phyloP scores from a whole-genome alignment of 2,113 vertebrate species.

The Melierax canorus region DNA sequence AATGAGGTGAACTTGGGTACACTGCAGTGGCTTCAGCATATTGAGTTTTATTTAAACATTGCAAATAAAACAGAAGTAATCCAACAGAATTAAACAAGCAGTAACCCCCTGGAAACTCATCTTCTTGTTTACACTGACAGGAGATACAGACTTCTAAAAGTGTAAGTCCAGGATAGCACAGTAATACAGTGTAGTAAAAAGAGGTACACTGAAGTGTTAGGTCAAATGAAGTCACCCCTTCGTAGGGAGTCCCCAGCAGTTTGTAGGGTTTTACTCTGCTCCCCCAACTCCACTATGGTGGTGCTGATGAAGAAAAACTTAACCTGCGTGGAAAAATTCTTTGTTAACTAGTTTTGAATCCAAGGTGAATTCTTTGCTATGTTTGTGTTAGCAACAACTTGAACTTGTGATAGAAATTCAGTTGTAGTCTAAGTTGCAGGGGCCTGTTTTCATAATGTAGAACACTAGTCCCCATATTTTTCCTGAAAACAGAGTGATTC shows the following conservation, averaged over 20 bases:
- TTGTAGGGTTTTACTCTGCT: background rate
- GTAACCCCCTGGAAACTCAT: background rate
- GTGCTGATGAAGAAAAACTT: background rate
- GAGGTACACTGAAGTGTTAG: background rate
- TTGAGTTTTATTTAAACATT: background rate
- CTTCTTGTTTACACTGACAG: background rate
- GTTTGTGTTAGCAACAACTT: accelerated
- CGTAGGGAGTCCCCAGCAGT: background rate
- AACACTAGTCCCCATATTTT: background rate
- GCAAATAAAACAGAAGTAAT: background rate
- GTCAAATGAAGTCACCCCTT: too few relatives aligned
- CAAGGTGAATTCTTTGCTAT: background rate
- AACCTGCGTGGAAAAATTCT: background rate
- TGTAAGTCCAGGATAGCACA: too few relatives aligned
- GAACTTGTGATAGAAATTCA: background rate
- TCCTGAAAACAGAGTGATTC: background rate
- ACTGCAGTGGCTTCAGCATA: background rate
- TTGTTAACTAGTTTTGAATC: background rate
- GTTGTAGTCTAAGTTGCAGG: background rate
- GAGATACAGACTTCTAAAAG: background rate
- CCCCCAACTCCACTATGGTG: background rate
- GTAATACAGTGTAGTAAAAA: background rate
- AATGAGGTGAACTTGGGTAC: background rate
- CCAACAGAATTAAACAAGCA: background rate
- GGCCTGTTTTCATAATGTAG: background rate